These are phyloP conservation scores for Odocoileus virginianus DNA, from an alignment of 2,113 vertebrate genomes.

Conservation along the genomic window DNA sequence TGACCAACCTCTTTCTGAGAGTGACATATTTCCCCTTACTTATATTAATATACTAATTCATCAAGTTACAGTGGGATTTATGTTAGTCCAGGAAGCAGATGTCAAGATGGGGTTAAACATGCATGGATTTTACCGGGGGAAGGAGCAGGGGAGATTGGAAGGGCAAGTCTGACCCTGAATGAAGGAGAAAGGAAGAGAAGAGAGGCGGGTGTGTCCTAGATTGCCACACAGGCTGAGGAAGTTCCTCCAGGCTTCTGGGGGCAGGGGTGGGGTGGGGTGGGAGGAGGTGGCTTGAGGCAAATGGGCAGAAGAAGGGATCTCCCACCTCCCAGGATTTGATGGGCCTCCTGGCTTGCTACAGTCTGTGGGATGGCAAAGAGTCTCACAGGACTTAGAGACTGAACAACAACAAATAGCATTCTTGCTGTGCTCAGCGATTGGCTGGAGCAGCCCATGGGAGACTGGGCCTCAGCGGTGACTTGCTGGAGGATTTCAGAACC, in stretches of 20 bases:
- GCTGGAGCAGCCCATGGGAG: background rate
- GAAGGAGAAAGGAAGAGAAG: background rate
- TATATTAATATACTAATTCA: background rate
- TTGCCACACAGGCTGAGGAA: background rate
- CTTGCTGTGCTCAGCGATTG: background rate
- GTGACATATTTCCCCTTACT: background rate
- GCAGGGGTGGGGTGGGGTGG: background rate
- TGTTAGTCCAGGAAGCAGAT: background rate
- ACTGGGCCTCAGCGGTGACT: background rate
- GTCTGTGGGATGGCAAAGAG: background rate
- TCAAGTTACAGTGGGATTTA: background rate
- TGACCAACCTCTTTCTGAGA: background rate
- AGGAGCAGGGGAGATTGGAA: background rate
- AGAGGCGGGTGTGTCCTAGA: background rate
- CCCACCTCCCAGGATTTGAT: background rate
- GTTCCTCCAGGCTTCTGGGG: background rate
- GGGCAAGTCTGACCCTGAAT: background rate
- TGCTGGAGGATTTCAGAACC: background rate
- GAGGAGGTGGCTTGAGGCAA: background rate
- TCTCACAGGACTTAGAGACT: background rate
- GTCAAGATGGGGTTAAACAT: background rate
- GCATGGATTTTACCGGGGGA: background rate
- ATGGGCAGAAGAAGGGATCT: background rate
- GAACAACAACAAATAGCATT: background rate
- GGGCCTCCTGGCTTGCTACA: background rate